Evolutionary conservation across 2,888 invertebrate genomes (phyloP).

Genomic region (Monochamus alternatus): DNA sequence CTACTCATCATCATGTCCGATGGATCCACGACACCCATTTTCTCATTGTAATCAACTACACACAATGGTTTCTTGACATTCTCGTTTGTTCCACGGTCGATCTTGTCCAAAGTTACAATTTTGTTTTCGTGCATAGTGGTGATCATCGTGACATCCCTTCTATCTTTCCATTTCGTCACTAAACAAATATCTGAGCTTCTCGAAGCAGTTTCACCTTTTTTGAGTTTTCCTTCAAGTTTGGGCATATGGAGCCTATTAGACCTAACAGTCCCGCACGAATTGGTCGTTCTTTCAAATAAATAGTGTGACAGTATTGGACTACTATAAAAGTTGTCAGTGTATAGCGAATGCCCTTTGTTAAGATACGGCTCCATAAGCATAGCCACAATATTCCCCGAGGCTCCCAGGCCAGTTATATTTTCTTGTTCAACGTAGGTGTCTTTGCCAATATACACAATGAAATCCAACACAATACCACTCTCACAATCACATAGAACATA

Average conservation of each 20-base stretch:
- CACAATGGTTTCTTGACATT: slow-evolving; percentile 52
- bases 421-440: slow-evolving; percentile 1
- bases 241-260: slow-evolving; percentile 47
- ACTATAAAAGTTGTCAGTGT: slow-evolving; percentile 39
- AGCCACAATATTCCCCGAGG: slow-evolving; percentile 38
- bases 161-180: slow-evolving; percentile 63
- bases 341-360: slow-evolving; percentile 36
- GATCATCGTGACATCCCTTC: slow-evolving; percentile 59
- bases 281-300: slow-evolving; percentile 43
- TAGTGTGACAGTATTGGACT: slow-evolving; percentile 38
- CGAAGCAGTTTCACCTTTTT: slow-evolving; percentile 42
- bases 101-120: slow-evolving; percentile 53
- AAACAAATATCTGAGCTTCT: slow-evolving; percentile 40
- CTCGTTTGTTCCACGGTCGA: slow-evolving; percentile 44
- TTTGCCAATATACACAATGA: slow-evolving; percentile 23
- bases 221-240: slow-evolving; percentile 41
- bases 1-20: slow-evolving; percentile 61
- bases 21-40: slow-evolving; percentile 63
- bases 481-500: slow-evolving; percentile 34
- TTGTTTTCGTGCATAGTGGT: slow-evolving; percentile 56
- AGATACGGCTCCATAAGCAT: slow-evolving; percentile 30
- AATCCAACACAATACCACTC: slow-evolving; percentile 10
- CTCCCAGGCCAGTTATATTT: slow-evolving; percentile 18
- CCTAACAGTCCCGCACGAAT: slow-evolving; percentile 45
- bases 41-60: slow-evolving; percentile 60